These are phyloP conservation scores for Botrylloides violaceus DNA, from an alignment of 23 tunicate species.

Conservation along the genomic window DNA sequence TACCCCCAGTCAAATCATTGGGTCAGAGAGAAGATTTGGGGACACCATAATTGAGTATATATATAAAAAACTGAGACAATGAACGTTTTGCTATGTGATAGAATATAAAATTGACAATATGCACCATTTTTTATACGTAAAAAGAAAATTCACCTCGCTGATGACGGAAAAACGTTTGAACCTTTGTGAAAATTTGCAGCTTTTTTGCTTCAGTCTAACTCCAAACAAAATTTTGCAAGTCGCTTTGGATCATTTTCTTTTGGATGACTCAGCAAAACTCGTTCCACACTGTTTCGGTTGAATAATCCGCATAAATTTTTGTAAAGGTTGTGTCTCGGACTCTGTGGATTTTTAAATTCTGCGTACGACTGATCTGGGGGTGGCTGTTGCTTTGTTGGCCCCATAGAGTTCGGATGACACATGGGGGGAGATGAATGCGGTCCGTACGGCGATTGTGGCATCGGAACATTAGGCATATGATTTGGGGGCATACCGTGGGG, in stretches of 20 bases:
- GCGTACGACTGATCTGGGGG: not conserved
- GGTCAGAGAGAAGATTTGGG: too few relatives aligned
- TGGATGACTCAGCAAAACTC: slow-evolving; percentile 47
- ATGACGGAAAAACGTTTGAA: too few relatives aligned
- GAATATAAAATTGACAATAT: too few relatives aligned
- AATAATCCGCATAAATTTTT: slow-evolving; percentile 80
- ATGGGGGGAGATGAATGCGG: not conserved
- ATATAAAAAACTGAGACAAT: too few relatives aligned
- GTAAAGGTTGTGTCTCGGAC: slow-evolving; percentile 66
- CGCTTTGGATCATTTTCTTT: slow-evolving; percentile 41
- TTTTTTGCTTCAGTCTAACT: slow-evolving; percentile 5
- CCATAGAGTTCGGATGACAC: not conserved
- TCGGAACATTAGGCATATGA: not conserved
- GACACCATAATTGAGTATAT: too few relatives aligned
- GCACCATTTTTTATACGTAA: too few relatives aligned
- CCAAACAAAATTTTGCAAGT: slow-evolving; percentile 64
- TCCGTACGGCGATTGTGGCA: not conserved
- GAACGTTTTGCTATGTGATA: too few relatives aligned
- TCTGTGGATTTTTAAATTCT: slow-evolving; percentile 27
- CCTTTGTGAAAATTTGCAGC: not conserved
- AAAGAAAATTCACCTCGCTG: too few relatives aligned
- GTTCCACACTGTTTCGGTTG: slow-evolving; percentile 48
- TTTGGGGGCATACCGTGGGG: slow-evolving; percentile 3
- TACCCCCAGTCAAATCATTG: too few relatives aligned
- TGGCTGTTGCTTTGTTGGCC: not conserved